Evolutionary conservation across 2,888 invertebrate genomes (phyloP), one percentile per base, ranked within the genome.

Genomic region (Polydrusus tereticollis): DNA sequence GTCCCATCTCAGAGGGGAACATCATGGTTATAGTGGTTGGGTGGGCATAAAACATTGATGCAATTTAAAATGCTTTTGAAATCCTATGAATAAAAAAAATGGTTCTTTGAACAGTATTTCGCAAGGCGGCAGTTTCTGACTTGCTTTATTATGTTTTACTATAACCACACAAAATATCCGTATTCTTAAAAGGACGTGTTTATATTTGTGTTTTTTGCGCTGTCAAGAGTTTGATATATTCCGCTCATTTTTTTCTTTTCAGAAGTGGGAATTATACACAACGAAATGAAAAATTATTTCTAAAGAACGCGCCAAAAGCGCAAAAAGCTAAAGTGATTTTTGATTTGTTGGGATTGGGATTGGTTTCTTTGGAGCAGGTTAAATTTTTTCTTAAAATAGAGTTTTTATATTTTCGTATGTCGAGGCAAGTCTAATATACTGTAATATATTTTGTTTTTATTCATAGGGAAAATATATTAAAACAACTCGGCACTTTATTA

Each of bases 211-310:
- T 33, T 41, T 43, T 43, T 52, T 33, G 10, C 29, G 57, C 36
- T 14, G 69, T 63, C 63, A 21, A 57, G 18, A 63, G 64, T 65
- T 64, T 70, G 64, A 70, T 70, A 70, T 64, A 70, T 70, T 33
- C 36, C 58, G 47, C 38, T 50, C 47, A 58, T 59, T 70, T 58
- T 63, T 70, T 64, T 29, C 47, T 38, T 57, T n/a, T 21, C 33
- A 70, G 59, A 65, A 64, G 70, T 70, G 64, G 59, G 59, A 70
- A 64, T 47, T 64, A 64, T 65, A 58, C 38, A 64, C 50, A 65
- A 64, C 63, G 64, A 41, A 59, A 64, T 59, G 70, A 65, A 70
- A 70, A 70, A 64, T 64, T 70, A 65, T 65, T 70, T 70, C 47
- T 57, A 45, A 47, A 57, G 58, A 55, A 36, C 45, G 43, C 33